phyloP scores from a whole-genome alignment of 2,113 vertebrate species.

The Macrotus californicus region DNA sequence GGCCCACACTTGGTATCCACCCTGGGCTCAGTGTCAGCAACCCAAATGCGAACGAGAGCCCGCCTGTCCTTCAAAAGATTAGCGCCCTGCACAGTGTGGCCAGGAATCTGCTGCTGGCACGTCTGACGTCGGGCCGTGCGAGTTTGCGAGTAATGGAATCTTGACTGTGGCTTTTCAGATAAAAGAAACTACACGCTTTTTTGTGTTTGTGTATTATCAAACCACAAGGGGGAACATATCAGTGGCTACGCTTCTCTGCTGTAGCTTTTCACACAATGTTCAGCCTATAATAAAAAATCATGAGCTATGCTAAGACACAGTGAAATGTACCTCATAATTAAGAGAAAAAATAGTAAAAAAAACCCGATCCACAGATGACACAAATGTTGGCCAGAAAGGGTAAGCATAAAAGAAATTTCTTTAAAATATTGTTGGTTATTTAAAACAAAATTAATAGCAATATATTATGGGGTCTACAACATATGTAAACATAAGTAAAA shows the following conservation, averaged over 20 bases:
- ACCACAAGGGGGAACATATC: not conserved
- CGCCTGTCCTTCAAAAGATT: not conserved
- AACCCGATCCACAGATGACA: not conserved
- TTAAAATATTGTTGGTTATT: not conserved
- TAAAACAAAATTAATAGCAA: not conserved
- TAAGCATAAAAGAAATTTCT: not conserved
- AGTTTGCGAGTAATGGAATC: not conserved
- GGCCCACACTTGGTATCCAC: not conserved
- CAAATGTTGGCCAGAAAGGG: not conserved
- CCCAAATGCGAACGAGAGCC: not conserved
- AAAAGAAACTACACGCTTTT: not conserved
- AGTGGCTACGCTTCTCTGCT: not conserved
- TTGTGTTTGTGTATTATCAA: not conserved
- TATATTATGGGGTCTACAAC: not conserved
- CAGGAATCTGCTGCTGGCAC: not conserved
- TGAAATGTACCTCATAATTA: not conserved
- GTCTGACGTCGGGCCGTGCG: not conserved
- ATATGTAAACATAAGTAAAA: not conserved
- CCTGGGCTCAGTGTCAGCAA: not conserved
- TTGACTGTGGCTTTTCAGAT: not conserved
- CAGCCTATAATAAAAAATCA: not conserved
- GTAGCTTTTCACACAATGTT: not conserved
- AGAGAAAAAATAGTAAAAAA: conserved; percentile 6
- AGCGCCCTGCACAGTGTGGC: not conserved
- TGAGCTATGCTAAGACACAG: not conserved